These are phyloP conservation scores for Hirudinaria manillensis DNA, from an alignment of 2,888 invertebrate genomes.

Conservation along the genomic window DNA sequence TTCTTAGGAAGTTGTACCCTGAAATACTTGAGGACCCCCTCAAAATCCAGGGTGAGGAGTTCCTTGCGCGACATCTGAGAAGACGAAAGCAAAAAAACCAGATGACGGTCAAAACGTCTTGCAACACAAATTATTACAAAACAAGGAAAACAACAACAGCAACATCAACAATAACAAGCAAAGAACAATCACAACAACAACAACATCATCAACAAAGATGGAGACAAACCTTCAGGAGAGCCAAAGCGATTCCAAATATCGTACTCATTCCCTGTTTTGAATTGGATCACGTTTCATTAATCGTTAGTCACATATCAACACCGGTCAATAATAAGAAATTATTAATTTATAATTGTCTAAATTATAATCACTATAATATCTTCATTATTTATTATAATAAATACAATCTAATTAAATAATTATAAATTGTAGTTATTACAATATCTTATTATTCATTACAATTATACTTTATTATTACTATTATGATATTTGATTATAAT, in stretches of 20 bases:
- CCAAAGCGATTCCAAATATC: constrained; percentile 89
- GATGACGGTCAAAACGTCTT: too few species aligned
- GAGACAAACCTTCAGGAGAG: constrained; percentile 71
- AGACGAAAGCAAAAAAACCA: constrained; percentile 13
- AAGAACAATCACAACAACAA: background rate
- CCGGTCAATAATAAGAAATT: background rate
- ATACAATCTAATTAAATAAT: too few species aligned
- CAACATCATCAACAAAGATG: background rate
- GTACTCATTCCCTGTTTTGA: constrained; percentile 75
- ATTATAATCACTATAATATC: too few species aligned
- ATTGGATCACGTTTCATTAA: background rate
- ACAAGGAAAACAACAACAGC: background rate
- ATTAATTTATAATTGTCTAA: too few species aligned
- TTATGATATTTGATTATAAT: too few species aligned
- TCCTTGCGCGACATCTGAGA: constrained; percentile 68
- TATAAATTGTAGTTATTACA: too few species aligned
- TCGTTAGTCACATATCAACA: background rate
- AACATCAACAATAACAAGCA: background rate
- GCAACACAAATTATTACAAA: background rate
- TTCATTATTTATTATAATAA: too few species aligned
- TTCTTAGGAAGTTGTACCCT: constrained; percentile 92
- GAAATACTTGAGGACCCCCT: constrained; percentile 94
- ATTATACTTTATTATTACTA: too few species aligned
- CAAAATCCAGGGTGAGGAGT: constrained; percentile 85
- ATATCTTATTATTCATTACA: too few species aligned